Evolutionary conservation across 2,113 vertebrate genomes (phyloP).

Genomic region (Macrotis lagotis): DNA sequence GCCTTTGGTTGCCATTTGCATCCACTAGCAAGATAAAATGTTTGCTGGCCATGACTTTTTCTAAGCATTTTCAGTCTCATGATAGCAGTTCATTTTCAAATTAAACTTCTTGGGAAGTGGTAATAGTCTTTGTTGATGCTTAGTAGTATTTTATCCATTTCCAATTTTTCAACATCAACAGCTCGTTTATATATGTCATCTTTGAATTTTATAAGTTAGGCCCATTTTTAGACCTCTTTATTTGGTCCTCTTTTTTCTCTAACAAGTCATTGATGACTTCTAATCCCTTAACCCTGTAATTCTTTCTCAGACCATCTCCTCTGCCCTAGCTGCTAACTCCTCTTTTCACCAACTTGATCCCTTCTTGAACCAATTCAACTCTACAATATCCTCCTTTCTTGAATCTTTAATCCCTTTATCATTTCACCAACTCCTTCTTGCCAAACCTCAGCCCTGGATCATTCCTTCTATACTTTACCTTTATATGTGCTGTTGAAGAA

Average conservation of each 20-base stretch:
- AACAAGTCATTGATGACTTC: neutral
- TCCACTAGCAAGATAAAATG: neutral
- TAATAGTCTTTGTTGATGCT: neutral
- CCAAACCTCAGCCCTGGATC: neutral
- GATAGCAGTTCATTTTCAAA: neutral
- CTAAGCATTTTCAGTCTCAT: neutral
- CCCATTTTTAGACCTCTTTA: neutral
- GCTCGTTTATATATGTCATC: neutral
- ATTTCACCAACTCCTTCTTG: neutral
- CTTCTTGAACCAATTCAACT: neutral
- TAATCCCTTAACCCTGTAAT: neutral
- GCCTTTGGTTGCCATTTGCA: neutral
- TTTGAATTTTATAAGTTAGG: neutral
- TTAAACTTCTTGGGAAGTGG: neutral
- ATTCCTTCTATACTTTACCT: neutral
- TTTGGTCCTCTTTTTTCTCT: neutral
- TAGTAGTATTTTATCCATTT: neutral
- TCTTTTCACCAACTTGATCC: neutral
- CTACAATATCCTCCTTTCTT: neutral
- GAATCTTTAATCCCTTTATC: neutral
- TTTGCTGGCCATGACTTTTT: neutral
- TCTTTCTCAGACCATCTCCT: neutral
- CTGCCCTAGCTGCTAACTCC: neutral
- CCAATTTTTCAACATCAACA: neutral
- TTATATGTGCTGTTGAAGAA: neutral